Base-by-base conservation (phyloP, 2,888 invertebrate species). In the Criorhina ranunculi region DNA sequence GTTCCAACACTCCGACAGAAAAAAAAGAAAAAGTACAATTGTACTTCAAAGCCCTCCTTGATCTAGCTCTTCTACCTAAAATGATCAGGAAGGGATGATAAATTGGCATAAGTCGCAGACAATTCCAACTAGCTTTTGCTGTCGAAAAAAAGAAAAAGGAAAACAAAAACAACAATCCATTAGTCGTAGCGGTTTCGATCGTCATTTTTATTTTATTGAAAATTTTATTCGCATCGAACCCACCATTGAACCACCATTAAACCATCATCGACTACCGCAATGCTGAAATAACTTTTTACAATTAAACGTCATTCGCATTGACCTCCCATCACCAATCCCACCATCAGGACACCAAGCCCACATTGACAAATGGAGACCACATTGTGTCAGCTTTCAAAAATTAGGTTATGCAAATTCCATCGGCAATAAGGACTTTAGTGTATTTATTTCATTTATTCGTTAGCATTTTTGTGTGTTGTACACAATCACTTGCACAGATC, bases 231-330 rank as follows among this genome's bases (percentile, higher is more conserved):
- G n/a, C 9, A 51, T 66, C 46, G 51, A 60, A 44, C 60, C n/a
- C 44, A 15, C 42, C 5, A 42, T 31, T 29, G 29, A 29, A 66
- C 37, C 42, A 57, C 44, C 55, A 46, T 19, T 31, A 12, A 59
- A 59, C 59, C 46, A 24, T n/a, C 70, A 37, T 37, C 49, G 15
- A 49, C 9, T 24, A 46, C 46, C 12, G 19, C 42, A 44, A 9
- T 69, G 69, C 33, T 59, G 59, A 59, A 70, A 70, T 59, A 59
- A 19, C 46, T 66, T 66, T 59, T 51, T 12, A 37, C 66, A 51
- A 66, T 66, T 66, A 66, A 66, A 37, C 35, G 49, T 6, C 66
- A 66, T 37, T 66, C 49, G 51, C 49, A 46, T 12, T 9, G 3
- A 6, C 1, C 44, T n/a, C 62, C 29, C 24, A 11, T 12, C n/a